Evolutionary conservation across 2,888 invertebrate species (phyloP).

Genomic region (Steinernema hermaphroditum): DNA sequence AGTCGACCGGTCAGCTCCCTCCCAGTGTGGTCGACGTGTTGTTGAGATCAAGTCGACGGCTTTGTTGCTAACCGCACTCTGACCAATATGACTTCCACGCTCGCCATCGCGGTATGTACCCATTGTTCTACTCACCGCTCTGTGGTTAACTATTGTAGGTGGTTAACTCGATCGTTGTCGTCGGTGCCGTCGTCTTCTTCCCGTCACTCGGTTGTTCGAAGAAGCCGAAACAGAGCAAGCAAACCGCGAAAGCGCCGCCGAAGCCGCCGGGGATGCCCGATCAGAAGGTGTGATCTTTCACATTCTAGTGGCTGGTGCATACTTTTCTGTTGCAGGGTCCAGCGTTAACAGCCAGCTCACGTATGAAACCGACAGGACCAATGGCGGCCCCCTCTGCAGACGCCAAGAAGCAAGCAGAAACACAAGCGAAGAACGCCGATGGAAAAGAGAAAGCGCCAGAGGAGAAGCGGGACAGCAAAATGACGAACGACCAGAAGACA

Average conservation of each 20-base stretch:
- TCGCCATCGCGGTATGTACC: neutral
- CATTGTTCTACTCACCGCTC: neutral
- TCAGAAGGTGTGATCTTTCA: neutral
- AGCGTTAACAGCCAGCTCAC: neutral
- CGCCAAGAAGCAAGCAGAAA: slow-evolving; percentile 1
- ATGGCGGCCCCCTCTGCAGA: neutral
- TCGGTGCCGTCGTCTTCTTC: neutral
- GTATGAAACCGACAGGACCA: neutral
- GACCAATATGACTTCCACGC: neutral
- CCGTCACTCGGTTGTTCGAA: neutral
- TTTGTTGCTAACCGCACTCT: slow-evolving; percentile 5
- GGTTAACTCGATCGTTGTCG: neutral
- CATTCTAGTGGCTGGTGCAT: too few species aligned
- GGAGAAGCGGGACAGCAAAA: neutral
- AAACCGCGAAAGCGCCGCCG: neutral
- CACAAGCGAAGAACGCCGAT: neutral
- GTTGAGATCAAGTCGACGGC: slow-evolving; percentile 7
- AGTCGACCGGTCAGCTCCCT: too few species aligned
- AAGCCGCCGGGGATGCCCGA: neutral
- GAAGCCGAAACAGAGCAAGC: neutral
- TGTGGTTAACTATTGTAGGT: neutral
- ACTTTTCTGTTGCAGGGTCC: neutral
- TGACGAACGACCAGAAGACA: neutral
- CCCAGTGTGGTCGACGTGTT: neutral
- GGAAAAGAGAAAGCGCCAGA: neutral